Percentiles rank a stretch among this genome's conserved stretches.
Evolutionary conservation across 2,797 vertebrate genomes (phyloP).

Genomic region (Gymnoscopelus microlampas): DNA sequence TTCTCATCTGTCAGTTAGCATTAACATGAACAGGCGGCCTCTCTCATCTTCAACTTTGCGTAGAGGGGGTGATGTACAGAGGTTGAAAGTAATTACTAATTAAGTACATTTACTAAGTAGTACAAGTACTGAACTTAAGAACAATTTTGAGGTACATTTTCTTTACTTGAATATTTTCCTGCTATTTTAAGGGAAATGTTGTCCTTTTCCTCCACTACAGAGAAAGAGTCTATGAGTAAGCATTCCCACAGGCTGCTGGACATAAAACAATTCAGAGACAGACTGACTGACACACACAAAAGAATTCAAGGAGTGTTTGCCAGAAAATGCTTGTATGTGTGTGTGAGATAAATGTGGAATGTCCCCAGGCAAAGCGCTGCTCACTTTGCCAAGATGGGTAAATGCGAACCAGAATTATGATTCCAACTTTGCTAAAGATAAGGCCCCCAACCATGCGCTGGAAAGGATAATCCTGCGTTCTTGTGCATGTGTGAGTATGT

Average conservation of each 20-base stretch:
- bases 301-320: slow-evolving; percentile 12
- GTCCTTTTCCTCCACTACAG: too few relatives aligned
- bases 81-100: slow-evolving; percentile 1
- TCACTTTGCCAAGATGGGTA: slow-evolving; percentile 44
- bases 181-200: too few relatives aligned
- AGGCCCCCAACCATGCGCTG: slow-evolving; percentile 37
- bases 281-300: slow-evolving; percentile 15
- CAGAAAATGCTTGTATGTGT: slow-evolving; percentile 8
- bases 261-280: neutral
- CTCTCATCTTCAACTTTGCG: slow-evolving; percentile 32
- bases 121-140: too few relatives aligned
- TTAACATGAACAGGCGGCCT: slow-evolving; percentile 28
- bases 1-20: slow-evolving; percentile 39
- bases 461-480: slow-evolving; percentile 48
- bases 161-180: too few relatives aligned
- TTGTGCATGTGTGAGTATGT: slow-evolving; percentile 21
- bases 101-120: too few relatives aligned
- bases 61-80: neutral
- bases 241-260: neutral
- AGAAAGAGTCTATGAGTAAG: neutral
- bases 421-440: slow-evolving; percentile 56
- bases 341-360: slow-evolving; percentile 22
- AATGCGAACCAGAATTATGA: slow-evolving; percentile 54
- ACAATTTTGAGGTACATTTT: too few relatives aligned
- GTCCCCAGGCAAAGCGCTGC: slow-evolving; percentile 35